Evolutionary conservation across 2,888 invertebrate species (phyloP).

Genomic region (Acrocera orbiculus): DNA sequence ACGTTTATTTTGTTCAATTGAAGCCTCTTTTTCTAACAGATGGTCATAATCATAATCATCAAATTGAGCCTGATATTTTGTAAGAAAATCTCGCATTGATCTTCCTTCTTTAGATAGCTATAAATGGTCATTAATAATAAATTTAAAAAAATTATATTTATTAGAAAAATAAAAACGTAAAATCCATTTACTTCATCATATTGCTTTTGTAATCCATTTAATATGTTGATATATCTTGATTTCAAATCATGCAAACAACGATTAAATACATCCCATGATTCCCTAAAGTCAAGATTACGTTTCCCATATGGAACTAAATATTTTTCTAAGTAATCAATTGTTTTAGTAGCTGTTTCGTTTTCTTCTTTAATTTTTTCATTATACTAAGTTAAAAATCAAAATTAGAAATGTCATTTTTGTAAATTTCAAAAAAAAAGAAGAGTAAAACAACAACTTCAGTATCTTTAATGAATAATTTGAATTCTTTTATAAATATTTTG

Average conservation of each 20-base stretch:
- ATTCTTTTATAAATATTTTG: too few relatives aligned
- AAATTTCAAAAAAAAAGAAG: background rate
- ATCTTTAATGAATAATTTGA: too few relatives aligned
- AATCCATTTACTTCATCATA: slow-evolving; percentile 52
- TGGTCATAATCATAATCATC: slow-evolving; percentile 25
- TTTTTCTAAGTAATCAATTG: slow-evolving; percentile 40
- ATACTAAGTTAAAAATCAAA: slow-evolving; percentile 14
- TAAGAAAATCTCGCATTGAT: slow-evolving; percentile 23
- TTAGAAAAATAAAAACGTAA: too few relatives aligned
- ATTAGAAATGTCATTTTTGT: background rate
- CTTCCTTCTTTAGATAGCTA: slow-evolving; percentile 24
- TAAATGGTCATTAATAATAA: slow-evolving; percentile 3
- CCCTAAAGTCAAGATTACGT: slow-evolving; percentile 15
- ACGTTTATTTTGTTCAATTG: slow-evolving; percentile 25
- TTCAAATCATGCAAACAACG: slow-evolving; percentile 50
- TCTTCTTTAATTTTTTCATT: slow-evolving; percentile 25
- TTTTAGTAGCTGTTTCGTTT: slow-evolving; percentile 33
- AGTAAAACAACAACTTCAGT: background rate
- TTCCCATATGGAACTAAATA: slow-evolving; percentile 35
- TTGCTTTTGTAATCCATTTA: slow-evolving; percentile 43
- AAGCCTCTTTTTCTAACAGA: slow-evolving; percentile 22
- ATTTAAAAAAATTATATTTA: background rate
- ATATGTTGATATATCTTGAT: slow-evolving; percentile 40
- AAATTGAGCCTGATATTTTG: slow-evolving; percentile 27
- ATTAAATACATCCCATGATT: slow-evolving; percentile 21